These are phyloP conservation scores for Xenopus petersii DNA, from an alignment of 2,797 vertebrate genomes.

Conservation along the genomic window DNA sequence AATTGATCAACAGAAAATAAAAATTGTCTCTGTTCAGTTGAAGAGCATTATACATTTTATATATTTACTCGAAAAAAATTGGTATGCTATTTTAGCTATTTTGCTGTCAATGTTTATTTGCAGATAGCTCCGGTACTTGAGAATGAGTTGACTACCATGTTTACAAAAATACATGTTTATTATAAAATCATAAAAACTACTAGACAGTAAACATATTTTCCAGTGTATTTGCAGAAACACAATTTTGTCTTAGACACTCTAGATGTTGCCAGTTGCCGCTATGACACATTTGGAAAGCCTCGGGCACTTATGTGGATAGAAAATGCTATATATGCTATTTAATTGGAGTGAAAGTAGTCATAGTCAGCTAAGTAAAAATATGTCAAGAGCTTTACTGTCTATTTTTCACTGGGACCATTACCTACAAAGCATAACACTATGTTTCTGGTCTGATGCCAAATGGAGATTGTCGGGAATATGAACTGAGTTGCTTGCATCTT, in stretches of 20 bases:
- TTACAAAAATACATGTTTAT: too few relatives aligned
- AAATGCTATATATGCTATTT: conserved; percentile 2
- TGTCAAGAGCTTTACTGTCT: conserved; percentile 6
- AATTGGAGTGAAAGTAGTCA: not conserved
- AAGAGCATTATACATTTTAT: too few relatives aligned
- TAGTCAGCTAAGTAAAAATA: conserved; percentile 11
- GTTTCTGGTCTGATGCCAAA: conserved; percentile 5
- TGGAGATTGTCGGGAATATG: not conserved
- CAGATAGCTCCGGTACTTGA: too few relatives aligned
- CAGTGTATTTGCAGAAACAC: not conserved
- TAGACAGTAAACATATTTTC: not conserved
- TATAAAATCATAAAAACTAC: not conserved
- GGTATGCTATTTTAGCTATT: too few relatives aligned
- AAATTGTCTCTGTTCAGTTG: too few relatives aligned
- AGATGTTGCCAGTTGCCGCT: too few relatives aligned
- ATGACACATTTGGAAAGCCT: not conserved
- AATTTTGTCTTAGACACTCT: not conserved
- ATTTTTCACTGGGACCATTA: conserved; percentile 15
- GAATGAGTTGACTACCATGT: too few relatives aligned
- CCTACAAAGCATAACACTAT: conserved; percentile 1
- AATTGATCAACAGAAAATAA: too few relatives aligned
- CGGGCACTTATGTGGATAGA: not conserved
- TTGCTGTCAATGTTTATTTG: too few relatives aligned
- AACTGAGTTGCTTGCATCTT: conserved; percentile 2
- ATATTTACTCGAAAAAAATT: too few relatives aligned